Percentiles rank a stretch among this genome's conserved stretches.
phyloP scores from a whole-genome alignment of 2,797 vertebrate genomes.

The Melopsittacus undulatus region DNA sequence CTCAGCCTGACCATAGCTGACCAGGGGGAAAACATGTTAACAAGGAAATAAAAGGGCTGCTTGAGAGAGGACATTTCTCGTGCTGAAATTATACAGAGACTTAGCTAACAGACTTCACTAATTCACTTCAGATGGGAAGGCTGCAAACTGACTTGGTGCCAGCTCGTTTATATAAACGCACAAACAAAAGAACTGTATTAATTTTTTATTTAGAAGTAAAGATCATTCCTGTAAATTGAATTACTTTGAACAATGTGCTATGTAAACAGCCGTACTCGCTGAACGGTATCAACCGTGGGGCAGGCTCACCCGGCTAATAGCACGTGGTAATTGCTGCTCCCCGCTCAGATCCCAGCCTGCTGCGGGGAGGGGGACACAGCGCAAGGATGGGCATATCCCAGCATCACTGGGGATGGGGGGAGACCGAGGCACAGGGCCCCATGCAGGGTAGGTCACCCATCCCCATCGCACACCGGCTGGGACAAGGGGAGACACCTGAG shows the following conservation, averaged over 20 bases:
- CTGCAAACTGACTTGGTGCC: constrained; percentile 68
- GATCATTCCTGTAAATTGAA: constrained; percentile 66
- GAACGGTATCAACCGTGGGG: constrained; percentile 3
- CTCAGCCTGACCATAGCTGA: constrained; percentile 38
- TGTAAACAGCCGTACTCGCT: constrained; percentile 50
- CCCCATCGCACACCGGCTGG: neutral
- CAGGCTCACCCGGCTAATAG: constrained; percentile 8
- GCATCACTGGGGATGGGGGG: fast-evolving
- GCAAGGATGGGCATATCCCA: fast-evolving
- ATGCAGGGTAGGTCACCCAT: fast-evolving
- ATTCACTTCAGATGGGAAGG: constrained; percentile 70
- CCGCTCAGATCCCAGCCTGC: neutral
- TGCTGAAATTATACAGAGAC: constrained; percentile 69
- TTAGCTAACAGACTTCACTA: constrained; percentile 64
- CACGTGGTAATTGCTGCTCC: neutral
- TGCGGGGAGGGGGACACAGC: neutral
- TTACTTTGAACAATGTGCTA: constrained; percentile 69
- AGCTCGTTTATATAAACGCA: constrained; percentile 66
- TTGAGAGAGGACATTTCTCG: constrained; percentile 45
- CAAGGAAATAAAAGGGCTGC: neutral
- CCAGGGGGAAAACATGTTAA: neutral
- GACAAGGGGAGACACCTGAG: neutral
- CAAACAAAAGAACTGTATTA: constrained; percentile 69
- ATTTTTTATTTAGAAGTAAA: constrained; percentile 72
- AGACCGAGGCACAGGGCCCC: neutral